Evolutionary conservation across 2,797 vertebrate genomes (phyloP).

Genomic region (Karalla daura): DNA sequence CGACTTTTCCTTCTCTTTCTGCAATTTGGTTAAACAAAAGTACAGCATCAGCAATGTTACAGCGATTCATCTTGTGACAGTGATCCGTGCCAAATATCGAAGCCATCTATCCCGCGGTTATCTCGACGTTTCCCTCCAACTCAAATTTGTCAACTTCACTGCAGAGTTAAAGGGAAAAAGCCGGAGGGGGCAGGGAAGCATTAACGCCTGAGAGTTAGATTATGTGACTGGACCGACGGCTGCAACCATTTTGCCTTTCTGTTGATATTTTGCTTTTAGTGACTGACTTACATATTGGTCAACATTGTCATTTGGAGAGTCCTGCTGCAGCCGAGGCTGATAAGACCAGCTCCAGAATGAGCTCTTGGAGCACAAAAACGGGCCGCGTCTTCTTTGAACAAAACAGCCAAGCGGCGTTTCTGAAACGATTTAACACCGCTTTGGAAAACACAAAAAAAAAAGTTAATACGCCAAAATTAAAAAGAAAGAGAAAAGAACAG

Average conservation of each 20-base stretch:
- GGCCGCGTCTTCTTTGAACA: not conserved
- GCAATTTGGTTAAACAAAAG: not conserved
- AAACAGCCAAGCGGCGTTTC: not conserved
- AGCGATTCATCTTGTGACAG: not conserved
- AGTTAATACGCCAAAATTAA: not conserved
- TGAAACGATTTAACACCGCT: not conserved
- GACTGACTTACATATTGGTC: not conserved
- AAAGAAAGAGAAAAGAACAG: constrained; percentile 19
- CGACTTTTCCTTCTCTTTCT: too few species aligned
- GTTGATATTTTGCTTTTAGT: constrained; percentile 6
- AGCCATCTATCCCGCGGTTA: not conserved
- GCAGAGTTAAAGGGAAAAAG: not conserved
- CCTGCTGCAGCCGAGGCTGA: not conserved
- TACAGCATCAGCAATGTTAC: not conserved
- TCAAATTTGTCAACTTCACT: not conserved
- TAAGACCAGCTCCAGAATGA: not conserved
- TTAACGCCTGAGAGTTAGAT: not conserved
- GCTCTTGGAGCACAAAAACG: not conserved
- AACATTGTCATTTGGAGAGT: not conserved
- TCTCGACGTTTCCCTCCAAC: not conserved
- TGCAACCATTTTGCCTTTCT: too few species aligned
- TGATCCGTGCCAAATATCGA: not conserved
- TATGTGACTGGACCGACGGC: too few species aligned
- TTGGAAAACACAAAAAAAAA: not conserved
- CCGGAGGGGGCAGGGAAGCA: not conserved